A percentile compares a stretch with the other conserved stretches of the same genome.
Conservation (phyloP, 2,888 invertebrate genomes). For the Tinea trinotella region DNA sequence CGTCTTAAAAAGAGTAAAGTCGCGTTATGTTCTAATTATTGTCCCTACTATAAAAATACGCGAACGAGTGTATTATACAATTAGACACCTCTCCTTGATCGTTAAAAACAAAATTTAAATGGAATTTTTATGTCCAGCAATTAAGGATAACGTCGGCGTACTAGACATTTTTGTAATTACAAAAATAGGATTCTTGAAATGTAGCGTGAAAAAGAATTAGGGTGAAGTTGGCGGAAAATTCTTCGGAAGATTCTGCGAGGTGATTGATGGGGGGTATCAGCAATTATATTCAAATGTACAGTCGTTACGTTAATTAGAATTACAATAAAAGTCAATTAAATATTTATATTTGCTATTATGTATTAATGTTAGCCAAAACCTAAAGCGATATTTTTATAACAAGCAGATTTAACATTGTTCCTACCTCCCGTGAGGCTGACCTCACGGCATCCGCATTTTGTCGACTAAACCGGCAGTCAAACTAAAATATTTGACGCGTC, state of each 20-base stretch:
- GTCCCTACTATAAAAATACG: constrained; percentile 71
- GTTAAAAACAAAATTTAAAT: constrained; percentile 74
- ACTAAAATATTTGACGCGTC: no score
- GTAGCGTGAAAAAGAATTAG: constrained; percentile 73
- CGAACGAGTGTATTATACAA: constrained; percentile 73
- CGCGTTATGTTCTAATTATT: constrained; percentile 71
- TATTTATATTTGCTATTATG: no score
- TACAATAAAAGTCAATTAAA: not conserved
- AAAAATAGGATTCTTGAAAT: constrained; percentile 73
- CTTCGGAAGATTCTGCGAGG: constrained; percentile 33
- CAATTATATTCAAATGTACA: constrained; percentile 12
- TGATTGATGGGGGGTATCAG: constrained; percentile 13
- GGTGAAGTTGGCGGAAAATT: constrained; percentile 57
- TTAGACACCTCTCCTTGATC: constrained; percentile 70
- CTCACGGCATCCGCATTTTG: no score
- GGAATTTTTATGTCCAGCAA: constrained; percentile 74
- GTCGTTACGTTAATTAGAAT: not conserved
- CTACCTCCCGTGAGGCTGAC: no score
- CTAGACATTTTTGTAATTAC: constrained; percentile 73
- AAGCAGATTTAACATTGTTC: no score
- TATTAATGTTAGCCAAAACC: no score
- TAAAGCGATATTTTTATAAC: no score
- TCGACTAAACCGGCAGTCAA: no score
- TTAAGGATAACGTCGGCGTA: constrained; percentile 71
- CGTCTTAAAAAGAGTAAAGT: constrained; percentile 55